phyloP scores from a whole-genome alignment of 2,113 vertebrate species.

The Taxidea taxus region DNA sequence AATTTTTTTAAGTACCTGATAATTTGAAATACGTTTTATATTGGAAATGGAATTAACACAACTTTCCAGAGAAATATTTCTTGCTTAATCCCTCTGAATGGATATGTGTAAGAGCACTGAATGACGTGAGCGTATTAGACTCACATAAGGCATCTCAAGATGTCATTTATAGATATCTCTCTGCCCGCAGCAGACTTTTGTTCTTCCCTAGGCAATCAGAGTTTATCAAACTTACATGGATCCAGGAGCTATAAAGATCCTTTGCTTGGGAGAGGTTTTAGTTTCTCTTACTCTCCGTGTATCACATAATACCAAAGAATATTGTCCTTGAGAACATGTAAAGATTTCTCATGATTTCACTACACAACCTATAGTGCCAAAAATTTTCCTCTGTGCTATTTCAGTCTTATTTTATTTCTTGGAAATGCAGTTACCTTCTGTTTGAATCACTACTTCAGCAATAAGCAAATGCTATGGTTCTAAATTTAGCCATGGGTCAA shows the following conservation, averaged over 20 bases:
- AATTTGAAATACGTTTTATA: not conserved
- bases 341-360: not conserved
- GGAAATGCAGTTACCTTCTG: not conserved
- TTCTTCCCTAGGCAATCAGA: not conserved
- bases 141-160: not conserved
- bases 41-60: not conserved
- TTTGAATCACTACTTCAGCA: not conserved
- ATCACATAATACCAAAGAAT: not conserved
- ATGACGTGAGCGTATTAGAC: not conserved
- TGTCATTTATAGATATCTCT: not conserved
- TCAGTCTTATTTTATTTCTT: not conserved
- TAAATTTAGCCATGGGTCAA: not conserved
- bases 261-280: not conserved
- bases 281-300: not conserved
- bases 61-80: not conserved
- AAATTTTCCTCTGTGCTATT: not conserved
- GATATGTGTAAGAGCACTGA: not conserved
- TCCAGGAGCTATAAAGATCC: not conserved
- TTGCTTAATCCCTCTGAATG: not conserved
- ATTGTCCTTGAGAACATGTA: not conserved
- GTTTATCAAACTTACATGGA: not conserved
- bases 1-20: not conserved
- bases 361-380: not conserved
- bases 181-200: rapidly evolving
- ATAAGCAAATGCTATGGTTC: not conserved